Conservation (phyloP, 2,888 invertebrate species). For the Loripinus fragilis region DNA sequence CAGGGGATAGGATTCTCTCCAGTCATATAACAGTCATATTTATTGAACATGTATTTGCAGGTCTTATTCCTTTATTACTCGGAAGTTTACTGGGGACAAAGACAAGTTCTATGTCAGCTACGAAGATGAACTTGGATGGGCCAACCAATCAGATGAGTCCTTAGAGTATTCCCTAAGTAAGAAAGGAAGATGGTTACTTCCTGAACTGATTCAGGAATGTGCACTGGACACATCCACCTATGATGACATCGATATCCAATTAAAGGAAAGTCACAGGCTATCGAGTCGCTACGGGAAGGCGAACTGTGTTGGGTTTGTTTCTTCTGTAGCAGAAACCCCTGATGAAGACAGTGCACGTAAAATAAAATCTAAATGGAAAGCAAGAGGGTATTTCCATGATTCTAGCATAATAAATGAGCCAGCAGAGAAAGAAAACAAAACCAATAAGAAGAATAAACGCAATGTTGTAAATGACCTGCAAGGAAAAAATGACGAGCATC, state of each 20-base stretch:
- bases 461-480: not conserved
- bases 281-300: slow-evolving; percentile 8
- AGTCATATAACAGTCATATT: no score
- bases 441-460: slow-evolving; percentile 10
- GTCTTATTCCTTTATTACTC: not conserved
- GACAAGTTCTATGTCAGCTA: not conserved
- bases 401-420: slow-evolving; percentile 38
- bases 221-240: slow-evolving; percentile 30
- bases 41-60: not conserved
- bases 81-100: not conserved
- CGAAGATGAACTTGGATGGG: not conserved
- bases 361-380: slow-evolving; percentile 25
- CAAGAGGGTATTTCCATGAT: slow-evolving; percentile 51
- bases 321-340: slow-evolving; percentile 20
- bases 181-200: slow-evolving; percentile 70
- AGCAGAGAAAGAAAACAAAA: not conserved
- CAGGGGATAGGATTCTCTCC: no score
- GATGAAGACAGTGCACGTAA: slow-evolving; percentile 11
- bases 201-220: slow-evolving; percentile 59
- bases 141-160: slow-evolving; percentile 21
- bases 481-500: not conserved
- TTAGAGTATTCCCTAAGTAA: slow-evolving; percentile 72
- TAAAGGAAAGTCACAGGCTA: slow-evolving; percentile 59
- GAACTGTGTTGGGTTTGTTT: slow-evolving; percentile 55
- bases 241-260: slow-evolving; percentile 53